Evolutionary conservation across 2,888 invertebrate species (phyloP), one percentile per base, ranked within the genome.

Genomic region (Ligdia adustata): DNA sequence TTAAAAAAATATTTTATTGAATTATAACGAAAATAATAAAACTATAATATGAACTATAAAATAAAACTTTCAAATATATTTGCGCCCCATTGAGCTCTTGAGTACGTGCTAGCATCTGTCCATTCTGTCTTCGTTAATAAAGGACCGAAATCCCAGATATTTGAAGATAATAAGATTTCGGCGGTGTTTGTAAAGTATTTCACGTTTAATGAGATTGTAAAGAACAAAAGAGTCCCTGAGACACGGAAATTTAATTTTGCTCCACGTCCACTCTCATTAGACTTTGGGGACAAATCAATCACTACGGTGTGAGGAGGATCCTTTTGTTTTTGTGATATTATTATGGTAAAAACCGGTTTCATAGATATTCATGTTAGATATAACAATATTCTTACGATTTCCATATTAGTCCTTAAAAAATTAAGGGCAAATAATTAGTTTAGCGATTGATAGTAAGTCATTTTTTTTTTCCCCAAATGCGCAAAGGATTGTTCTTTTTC

Each of bases 161-260:
- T 70, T 64, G 65, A 64, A 64, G 66, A 73, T 75, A 76, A 77
- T 76, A 71, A 72, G 70, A 76, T 73, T 72, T 70, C 69, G 65
- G 69, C 58, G 66, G 63, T 74, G 71, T 76, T 75, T 76, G 71
- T 73, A 69, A 75, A 75, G 75, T 75, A 74, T 75, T 77, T 75
- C 64, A 66, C 67, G 66, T 67, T 72, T 77, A 79, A 79, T 77
- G 74, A 77, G 77, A 80, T 82, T 81, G 76, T 77, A 68, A 72
- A 71, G 77, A 80, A 79, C 79, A 82, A 82, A 81, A 72, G 78
- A 77, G 69, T 65, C 64, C 59, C 64, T 38, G 64, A 71, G 71
- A 69, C 69, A 64, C 71, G 74, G 72, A 75, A 73, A 79, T 81
- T 81, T 75, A 73, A 79, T 75, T 75, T 58, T 58, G 62, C 57